phyloP scores from a whole-genome alignment of 2,113 vertebrate genomes.

The Mastomys natalensis region DNA sequence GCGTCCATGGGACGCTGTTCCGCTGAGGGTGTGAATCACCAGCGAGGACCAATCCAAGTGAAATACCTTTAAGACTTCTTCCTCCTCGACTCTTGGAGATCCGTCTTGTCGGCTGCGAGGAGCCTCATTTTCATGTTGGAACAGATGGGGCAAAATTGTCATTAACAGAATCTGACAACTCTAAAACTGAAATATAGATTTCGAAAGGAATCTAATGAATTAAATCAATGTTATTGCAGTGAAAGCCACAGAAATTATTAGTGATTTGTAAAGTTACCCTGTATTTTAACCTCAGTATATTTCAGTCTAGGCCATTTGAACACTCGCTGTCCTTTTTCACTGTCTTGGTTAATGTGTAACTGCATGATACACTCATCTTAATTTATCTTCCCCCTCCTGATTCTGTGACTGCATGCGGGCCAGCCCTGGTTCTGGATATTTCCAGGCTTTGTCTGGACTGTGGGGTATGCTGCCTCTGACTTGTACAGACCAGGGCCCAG shows the following conservation, averaged over 20 bases:
- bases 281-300: conserved; percentile 90
- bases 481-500: not conserved
- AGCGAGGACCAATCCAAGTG: conserved; percentile 82
- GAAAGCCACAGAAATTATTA: conserved; percentile 92
- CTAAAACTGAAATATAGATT: conserved; percentile 94
- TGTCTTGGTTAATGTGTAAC: conserved; percentile 83
- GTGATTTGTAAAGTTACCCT: conserved; percentile 91
- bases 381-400: conserved; percentile 80
- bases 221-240: conserved; percentile 93
- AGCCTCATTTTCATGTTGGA: conserved; percentile 89
- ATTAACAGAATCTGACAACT: conserved; percentile 93
- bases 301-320: conserved; percentile 85
- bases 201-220: conserved; percentile 92
- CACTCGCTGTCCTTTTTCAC: conserved; percentile 84
- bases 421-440: not conserved
- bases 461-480: not conserved
- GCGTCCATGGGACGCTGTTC: conserved; percentile 35
- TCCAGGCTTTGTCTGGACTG: not conserved
- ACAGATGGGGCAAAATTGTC: conserved; percentile 93
- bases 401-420: conserved; percentile 37
- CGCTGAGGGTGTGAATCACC: conserved; percentile 78
- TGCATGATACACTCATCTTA: conserved; percentile 79
- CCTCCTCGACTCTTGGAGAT: conserved; percentile 87
- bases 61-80: conserved; percentile 89
- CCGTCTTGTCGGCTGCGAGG: conserved; percentile 87